Evolutionary conservation across 2,797 vertebrate species (phyloP).

Genomic region (Cossypha dichroa): DNA sequence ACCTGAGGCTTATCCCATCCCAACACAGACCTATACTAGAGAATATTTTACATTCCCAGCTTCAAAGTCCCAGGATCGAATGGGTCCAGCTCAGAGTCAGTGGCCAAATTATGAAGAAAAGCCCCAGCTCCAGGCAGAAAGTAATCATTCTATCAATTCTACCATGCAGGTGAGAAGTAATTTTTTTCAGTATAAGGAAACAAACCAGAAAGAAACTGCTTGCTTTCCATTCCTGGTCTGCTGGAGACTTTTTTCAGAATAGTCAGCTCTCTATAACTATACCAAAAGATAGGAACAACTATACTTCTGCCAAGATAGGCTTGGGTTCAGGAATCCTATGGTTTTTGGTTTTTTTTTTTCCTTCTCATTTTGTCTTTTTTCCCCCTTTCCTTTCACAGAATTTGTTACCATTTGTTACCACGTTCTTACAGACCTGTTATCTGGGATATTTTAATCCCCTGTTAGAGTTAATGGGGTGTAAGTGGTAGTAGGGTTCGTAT

Average conservation of each 20-base stretch:
- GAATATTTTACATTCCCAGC: slow-evolving; percentile 98
- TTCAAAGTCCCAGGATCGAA: slow-evolving; percentile 91
- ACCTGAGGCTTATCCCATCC: slow-evolving; percentile 96
- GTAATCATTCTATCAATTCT: slow-evolving; percentile 78
- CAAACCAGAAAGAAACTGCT: not conserved
- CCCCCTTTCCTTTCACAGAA: not conserved
- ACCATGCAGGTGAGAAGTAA: slow-evolving; percentile 83
- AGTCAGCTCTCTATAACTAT: not conserved
- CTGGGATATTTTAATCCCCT: not conserved
- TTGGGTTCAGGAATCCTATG: not conserved
- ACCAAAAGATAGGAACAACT: not conserved
- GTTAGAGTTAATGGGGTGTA: not conserved
- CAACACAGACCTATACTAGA: slow-evolving; percentile 94
- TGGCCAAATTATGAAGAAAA: slow-evolving; percentile 90
- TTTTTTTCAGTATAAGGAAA: not conserved
- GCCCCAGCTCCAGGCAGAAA: slow-evolving; percentile 78
- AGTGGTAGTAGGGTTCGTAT: not conserved
- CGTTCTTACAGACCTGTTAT: not conserved
- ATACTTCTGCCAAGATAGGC: not conserved
- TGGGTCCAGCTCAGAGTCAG: slow-evolving; percentile 78
- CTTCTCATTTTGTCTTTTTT: not conserved
- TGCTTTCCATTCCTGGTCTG: not conserved
- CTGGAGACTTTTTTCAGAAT: not conserved
- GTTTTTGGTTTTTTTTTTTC: not conserved
- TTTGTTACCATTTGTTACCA: not conserved